Evolutionary conservation across 2,888 invertebrate species (phyloP), one percentile per base, ranked within the genome.

Genomic region (Plagodis dolabraria): DNA sequence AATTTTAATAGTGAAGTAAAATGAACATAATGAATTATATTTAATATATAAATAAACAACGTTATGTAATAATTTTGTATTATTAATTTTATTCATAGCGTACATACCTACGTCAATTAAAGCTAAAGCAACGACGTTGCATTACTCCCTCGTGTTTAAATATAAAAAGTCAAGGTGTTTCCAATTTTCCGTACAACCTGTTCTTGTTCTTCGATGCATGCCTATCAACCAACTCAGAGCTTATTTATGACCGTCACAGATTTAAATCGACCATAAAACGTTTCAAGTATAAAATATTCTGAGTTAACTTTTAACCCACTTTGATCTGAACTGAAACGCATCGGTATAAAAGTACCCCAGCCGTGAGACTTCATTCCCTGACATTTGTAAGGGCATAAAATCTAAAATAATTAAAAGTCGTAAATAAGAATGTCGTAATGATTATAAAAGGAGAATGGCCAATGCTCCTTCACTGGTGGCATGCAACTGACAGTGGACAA

Each of bases 401-500:
- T 45, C 11, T 42, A 34, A 44, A 47, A 51, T 52, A 44, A 53
- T 46, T 56, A 53, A 33, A 52, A 56, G 38, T 57, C 52, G 48
- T 49, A 56, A 60, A 49, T 12, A 5, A 40, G 51, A 52, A 64
- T 53, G 57, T 57, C 57, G 53, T 68, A 58, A 52, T 48, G 64
- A 62, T 69, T 69, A 71, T 62, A 60, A 57, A 63, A 54, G 50
- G 63, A 65, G 57, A 64, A 46, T 50, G 53, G 53, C 35, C 46
- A 56, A 43, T 61, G 68, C 65, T 65, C 44, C 53, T 63, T 42
- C 68, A 62, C 58, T 62, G 69, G 63, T 67, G 65, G 58, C 44
- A 60, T 57, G 53, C 52, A 47, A 59, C 47, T 57, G 52, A 33
- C 58, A 33, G 63, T 59, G 71, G 79, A 88, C 87, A 89, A 79